Percentiles rank a stretch among this genome's conserved stretches.
Evolutionary conservation across 2,113 vertebrate species (phyloP).

Genomic region (Cephalophus harveyi): DNA sequence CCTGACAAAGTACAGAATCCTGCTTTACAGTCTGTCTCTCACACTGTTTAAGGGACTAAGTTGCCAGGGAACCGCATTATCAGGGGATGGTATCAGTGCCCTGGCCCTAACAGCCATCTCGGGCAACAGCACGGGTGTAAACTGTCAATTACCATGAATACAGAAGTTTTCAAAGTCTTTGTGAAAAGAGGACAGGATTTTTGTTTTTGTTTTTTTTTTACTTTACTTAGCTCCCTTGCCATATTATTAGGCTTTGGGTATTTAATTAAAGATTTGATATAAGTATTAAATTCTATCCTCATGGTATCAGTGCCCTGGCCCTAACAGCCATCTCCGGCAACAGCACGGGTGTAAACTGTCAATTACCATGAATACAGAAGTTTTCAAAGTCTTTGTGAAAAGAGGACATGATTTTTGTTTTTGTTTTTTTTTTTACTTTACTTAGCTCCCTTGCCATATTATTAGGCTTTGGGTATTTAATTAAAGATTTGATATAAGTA

Average conservation of each 20-base stretch:
- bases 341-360: not conserved
- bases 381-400: not conserved
- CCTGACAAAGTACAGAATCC: not conserved
- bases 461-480: not conserved
- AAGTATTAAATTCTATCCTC: not conserved
- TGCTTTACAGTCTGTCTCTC: not conserved
- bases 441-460: not conserved
- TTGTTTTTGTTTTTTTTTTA: not conserved
- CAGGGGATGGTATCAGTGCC: not conserved
- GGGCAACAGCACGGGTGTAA: not conserved
- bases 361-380: not conserved
- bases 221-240: not conserved
- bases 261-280: not conserved
- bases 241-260: not conserved
- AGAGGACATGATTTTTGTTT: not conserved
- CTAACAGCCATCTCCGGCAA: not conserved
- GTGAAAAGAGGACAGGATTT: not conserved
- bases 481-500: not conserved
- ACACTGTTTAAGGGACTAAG: too few relatives aligned
- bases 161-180: not conserved
- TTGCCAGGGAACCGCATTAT: not conserved
- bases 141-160: not conserved
- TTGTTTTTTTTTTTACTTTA: not conserved
- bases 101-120: not conserved
- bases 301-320: not conserved